phyloP scores from a whole-genome alignment of 2,113 vertebrate species.

The Ardeotis arabs region DNA sequence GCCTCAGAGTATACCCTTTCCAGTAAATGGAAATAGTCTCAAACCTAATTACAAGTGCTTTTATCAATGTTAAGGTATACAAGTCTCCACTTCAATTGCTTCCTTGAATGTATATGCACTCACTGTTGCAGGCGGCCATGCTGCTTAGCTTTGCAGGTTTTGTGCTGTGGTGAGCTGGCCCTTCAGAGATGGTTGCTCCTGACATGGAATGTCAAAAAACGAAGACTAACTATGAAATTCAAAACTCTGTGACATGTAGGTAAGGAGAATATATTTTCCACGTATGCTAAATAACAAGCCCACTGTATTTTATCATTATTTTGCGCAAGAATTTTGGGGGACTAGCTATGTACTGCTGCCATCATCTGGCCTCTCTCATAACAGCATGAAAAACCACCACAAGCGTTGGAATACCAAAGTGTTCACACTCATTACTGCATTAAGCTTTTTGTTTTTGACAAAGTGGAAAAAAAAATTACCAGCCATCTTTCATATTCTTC shows the following conservation, averaged over 20 bases:
- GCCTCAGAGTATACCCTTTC: neutral
- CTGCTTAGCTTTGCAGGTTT: neutral
- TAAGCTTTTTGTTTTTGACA: neutral
- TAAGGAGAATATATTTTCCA: neutral
- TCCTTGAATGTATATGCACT: neutral
- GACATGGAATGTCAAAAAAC: neutral
- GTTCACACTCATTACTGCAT: neutral
- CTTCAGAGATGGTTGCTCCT: neutral
- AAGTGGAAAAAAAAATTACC: constrained; percentile 74
- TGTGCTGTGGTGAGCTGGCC: neutral
- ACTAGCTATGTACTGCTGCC: neutral
- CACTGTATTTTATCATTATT: fast-evolving
- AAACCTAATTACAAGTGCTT: neutral
- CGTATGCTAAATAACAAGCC: neutral
- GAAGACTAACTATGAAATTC: neutral
- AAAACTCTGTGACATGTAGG: neutral
- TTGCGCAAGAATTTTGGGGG: neutral
- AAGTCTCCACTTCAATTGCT: neutral
- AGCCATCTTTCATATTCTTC: constrained; percentile 90
- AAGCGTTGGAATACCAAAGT: neutral
- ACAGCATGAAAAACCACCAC: fast-evolving
- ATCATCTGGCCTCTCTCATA: neutral
- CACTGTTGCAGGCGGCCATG: neutral
- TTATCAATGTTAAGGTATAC: neutral
- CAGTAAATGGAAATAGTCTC: neutral